These are phyloP conservation scores for Dolichomitus sp. DNA, from an alignment of 2,888 invertebrate genomes.

Conservation along the genomic window DNA sequence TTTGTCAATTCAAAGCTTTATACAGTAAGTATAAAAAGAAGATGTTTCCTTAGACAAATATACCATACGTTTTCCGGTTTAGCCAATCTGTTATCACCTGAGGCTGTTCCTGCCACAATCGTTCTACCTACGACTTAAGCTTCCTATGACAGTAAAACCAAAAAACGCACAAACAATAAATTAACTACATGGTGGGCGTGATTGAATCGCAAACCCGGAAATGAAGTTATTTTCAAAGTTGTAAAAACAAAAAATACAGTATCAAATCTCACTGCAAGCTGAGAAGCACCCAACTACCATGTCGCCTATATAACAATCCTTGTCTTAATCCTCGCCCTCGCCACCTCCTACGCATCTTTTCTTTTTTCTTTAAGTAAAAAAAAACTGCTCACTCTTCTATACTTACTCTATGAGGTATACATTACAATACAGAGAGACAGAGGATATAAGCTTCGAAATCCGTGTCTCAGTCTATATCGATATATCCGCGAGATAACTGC, in stretches of 20 bases:
- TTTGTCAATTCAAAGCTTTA: too few species aligned
- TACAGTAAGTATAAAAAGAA: too few species aligned
- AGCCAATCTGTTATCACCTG: too few species aligned
- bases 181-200: slow-evolving; percentile 25
- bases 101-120: not conserved
- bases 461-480: slow-evolving; percentile 9
- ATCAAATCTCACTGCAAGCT: slow-evolving; percentile 39
- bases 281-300: not conserved
- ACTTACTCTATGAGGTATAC: slow-evolving; percentile 16
- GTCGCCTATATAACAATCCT: slow-evolving; percentile 19
- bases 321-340: slow-evolving; percentile 41
- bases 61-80: not conserved
- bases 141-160: not conserved
- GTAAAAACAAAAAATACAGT: slow-evolving; percentile 13
- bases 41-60: not conserved
- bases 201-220: slow-evolving; percentile 43
- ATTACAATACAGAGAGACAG: slow-evolving; percentile 28
- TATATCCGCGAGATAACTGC: slow-evolving; percentile 14
- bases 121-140: not conserved
- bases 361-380: not conserved
- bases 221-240: slow-evolving; percentile 37
- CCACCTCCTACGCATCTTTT: slow-evolving; percentile 12
- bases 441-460: not conserved
- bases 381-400: slow-evolving; percentile 28
- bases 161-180: slow-evolving; percentile 2